Percentiles rank a stretch among this genome's conserved stretches.
Evolutionary conservation across 2,888 invertebrate species (phyloP).

Genomic region (Adelphocoris suturalis): DNA sequence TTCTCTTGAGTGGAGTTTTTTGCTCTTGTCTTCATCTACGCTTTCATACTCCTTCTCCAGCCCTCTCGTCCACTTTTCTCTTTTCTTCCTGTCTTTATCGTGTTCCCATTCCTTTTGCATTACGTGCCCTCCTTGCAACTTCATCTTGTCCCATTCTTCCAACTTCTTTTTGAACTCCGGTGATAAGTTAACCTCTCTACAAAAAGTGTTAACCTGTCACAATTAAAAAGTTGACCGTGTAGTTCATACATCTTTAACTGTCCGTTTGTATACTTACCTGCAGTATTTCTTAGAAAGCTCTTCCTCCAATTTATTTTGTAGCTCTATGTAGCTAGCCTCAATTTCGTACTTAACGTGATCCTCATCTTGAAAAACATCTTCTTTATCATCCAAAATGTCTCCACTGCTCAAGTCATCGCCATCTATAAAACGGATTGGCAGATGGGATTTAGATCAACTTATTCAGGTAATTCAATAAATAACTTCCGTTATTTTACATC

Average conservation of each 20-base stretch:
- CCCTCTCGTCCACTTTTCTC: constrained; percentile 82
- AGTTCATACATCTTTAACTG: too few species aligned
- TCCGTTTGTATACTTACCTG: not conserved
- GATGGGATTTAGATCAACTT: too few species aligned
- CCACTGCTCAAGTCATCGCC: constrained; percentile 78
- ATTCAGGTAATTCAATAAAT: too few species aligned
- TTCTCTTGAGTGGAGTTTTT: constrained; percentile 45
- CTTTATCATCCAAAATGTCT: constrained; percentile 79
- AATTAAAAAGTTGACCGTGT: too few species aligned
- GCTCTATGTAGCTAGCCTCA: constrained; percentile 84
- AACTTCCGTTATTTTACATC: not conserved
- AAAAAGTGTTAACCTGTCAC: not conserved
- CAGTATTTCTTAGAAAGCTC: constrained; percentile 80
- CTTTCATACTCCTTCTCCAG: constrained; percentile 82
- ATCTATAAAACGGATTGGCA: constrained; percentile 64
- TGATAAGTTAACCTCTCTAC: constrained; percentile 81
- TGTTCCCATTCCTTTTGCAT: constrained; percentile 71
- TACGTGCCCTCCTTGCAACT: constrained; percentile 76
- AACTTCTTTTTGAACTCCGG: constrained; percentile 91
- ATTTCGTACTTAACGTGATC: constrained; percentile 83
- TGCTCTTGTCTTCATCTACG: constrained; percentile 30
- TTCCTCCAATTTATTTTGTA: constrained; percentile 86
- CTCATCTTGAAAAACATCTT: constrained; percentile 73
- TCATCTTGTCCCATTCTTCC: constrained; percentile 91
- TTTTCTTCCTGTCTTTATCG: constrained; percentile 72